Percentiles rank a stretch among this genome's conserved stretches.
Conservation (phyloP, 1,140 invertebrate genomes). For the Protaetia brevitarsis region DNA sequence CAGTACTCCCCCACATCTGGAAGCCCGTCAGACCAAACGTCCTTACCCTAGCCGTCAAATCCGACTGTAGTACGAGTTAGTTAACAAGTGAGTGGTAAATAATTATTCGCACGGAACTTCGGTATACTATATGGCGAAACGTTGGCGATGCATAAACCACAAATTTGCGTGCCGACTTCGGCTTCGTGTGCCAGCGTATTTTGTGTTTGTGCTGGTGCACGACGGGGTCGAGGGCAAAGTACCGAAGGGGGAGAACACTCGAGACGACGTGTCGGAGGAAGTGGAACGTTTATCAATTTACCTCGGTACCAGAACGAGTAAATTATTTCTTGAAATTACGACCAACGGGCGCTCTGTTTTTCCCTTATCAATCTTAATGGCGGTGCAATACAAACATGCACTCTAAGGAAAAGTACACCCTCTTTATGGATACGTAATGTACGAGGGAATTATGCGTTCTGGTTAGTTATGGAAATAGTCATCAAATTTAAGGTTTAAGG, state of each 20-base stretch:
- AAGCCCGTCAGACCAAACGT: background rate
- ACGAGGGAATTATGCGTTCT: too few species aligned
- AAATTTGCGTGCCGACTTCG: slow-evolving; percentile 16
- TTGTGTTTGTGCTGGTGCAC: background rate
- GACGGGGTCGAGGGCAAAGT: background rate
- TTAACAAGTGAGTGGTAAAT: slow-evolving; percentile 19
- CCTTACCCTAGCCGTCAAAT: background rate
- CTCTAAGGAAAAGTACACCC: background rate
- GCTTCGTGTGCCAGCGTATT: background rate
- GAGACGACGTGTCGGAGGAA: slow-evolving; percentile 3
- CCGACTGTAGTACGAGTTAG: slow-evolving; percentile 9
- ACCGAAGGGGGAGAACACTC: background rate
- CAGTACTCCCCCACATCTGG: background rate
- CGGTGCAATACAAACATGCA: slow-evolving; percentile 14
- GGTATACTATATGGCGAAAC: slow-evolving; percentile 8
- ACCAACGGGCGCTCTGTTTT: background rate
- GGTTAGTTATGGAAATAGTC: too few species aligned
- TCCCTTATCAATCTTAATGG: slow-evolving; percentile 15
- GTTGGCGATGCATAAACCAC: slow-evolving; percentile 3
- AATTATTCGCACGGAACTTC: slow-evolving; percentile 19
- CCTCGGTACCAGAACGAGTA: slow-evolving; percentile 17
- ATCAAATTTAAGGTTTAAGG: too few species aligned
- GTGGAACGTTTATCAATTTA: slow-evolving; percentile 23
- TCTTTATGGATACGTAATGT: too few species aligned
- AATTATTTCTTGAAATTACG: slow-evolving; percentile 24